phyloP scores from a whole-genome alignment of 2,888 invertebrate species.

The Halocaridina rubra region DNA sequence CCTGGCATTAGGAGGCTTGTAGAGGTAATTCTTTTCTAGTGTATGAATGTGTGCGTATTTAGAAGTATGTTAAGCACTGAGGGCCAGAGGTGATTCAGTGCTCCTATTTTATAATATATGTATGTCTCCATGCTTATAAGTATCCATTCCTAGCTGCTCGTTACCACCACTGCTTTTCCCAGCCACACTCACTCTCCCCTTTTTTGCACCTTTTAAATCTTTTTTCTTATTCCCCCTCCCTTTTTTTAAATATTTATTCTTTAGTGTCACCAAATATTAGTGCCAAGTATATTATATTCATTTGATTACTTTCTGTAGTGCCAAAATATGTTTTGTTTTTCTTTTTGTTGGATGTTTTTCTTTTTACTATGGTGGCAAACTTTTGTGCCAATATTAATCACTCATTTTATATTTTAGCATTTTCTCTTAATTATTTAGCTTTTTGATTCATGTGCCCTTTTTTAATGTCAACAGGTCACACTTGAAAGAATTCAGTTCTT shows the following conservation, averaged over 20 bases:
- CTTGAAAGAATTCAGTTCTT: slow-evolving; percentile 9
- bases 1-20: no score
- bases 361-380: slow-evolving; percentile 41
- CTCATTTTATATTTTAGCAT: slow-evolving; percentile 12
- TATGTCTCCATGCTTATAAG: no score
- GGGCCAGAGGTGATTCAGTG: no score
- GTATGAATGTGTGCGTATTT: no score
- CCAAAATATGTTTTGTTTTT: slow-evolving; percentile 40
- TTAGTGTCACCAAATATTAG: slow-evolving; percentile 55
- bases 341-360: no score
- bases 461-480: not conserved
- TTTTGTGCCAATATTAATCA: slow-evolving; percentile 38
- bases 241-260: slow-evolving; percentile 53
- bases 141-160: no score
- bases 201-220: slow-evolving; percentile 14
- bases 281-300: slow-evolving; percentile 52
- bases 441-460: not conserved
- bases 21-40: no score
- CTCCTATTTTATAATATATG: no score
- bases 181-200: slow-evolving; percentile 22
- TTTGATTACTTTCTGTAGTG: slow-evolving; percentile 54
- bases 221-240: not conserved
- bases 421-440: not conserved
- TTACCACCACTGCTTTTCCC: slow-evolving; percentile 9
- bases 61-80: no score